phyloP scores from a whole-genome alignment of 2,888 invertebrate genomes.

The Linyphia triangularis region DNA sequence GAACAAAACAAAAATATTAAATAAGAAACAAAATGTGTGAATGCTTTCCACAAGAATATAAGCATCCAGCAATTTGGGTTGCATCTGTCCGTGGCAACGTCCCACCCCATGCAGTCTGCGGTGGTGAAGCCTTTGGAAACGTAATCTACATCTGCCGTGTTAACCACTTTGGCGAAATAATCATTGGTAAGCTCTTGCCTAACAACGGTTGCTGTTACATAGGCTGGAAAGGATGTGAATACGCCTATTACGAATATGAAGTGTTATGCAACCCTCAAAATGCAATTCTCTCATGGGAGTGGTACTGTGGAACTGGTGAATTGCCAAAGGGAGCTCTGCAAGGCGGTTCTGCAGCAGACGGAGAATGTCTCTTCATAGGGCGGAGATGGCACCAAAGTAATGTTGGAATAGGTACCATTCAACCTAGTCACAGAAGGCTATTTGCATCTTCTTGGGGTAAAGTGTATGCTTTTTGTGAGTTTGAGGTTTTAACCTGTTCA shows the following conservation, averaged over 20 bases:
- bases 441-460: slow-evolving; percentile 43
- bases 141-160: slow-evolving; percentile 40
- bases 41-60: slow-evolving; percentile 57
- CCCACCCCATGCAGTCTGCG: slow-evolving; percentile 55
- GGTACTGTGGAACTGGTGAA: slow-evolving; percentile 24
- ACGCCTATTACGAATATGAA: slow-evolving; percentile 63
- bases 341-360: slow-evolving; percentile 44
- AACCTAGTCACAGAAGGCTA: slow-evolving; percentile 48
- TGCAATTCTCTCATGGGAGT: slow-evolving; percentile 39
- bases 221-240: slow-evolving; percentile 65
- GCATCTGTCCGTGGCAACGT: slow-evolving; percentile 50
- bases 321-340: slow-evolving; percentile 57
- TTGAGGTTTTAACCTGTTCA: slow-evolving; percentile 49
- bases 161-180: slow-evolving; percentile 43
- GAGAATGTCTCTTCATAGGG: slow-evolving; percentile 62
- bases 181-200: slow-evolving; percentile 50
- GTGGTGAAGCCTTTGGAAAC: slow-evolving; percentile 54
- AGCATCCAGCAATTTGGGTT: slow-evolving; percentile 42
- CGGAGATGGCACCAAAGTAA: slow-evolving; percentile 51
- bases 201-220: slow-evolving; percentile 58
- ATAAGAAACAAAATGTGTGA: too few relatives aligned
- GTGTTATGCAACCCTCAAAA: slow-evolving; percentile 64
- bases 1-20: background rate
- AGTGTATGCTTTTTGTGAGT: slow-evolving; percentile 51
- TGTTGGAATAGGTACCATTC: slow-evolving; percentile 45